Evolutionary conservation across 2,888 invertebrate genomes (phyloP), one percentile per base, ranked within the genome.

Genomic region (Seladonia tumulorum): DNA sequence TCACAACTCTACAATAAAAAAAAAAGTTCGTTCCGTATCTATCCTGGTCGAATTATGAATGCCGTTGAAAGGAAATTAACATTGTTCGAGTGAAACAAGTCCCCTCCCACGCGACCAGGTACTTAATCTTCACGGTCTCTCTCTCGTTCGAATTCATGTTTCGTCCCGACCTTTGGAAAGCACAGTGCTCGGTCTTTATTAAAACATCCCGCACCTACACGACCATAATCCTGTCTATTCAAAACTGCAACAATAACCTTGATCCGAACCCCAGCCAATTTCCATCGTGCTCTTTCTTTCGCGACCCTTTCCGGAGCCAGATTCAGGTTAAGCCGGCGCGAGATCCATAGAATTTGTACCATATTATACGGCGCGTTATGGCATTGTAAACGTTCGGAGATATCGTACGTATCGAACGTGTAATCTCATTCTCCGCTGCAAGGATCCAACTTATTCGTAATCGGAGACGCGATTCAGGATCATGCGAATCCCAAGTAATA

Each of bases 101-200:
- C 76, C 25, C 71, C 35, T 10, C 60, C 29, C n/a, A 18, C 49
- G 29, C n/a, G 18, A 8, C 25, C 39, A 49, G 14, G 14, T 66
- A 57, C 53, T 85, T 72, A 76, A 78, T 83, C 78, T 83, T 63
- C 74, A 39, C 53, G 10, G 73, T n/a, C 57, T n/a, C n/a, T n/a
- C n/a, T n/a, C n/a, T 35, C 73, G 83, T 68, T 82, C 42, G 57
- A n/a, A 70, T 18, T 25, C n/a, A 66, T 14, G 66, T 70, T 25
- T 18, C n/a, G 18, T 57, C 22, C 22, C 57, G 42, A 72, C 49
- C 77, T 78, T 66, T 71, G 25, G 12, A 77, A 47, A 71, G 35
- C 74, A 47, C 53, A 8, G 10, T 10, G 0, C 42, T 63, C 49
- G 39, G 10, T 66, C 18, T n/a, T 39, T 49, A 49, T 81, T 45